phyloP scores from a whole-genome alignment of 1,140 invertebrate species.

The Ptiloglossa arizonensis region DNA sequence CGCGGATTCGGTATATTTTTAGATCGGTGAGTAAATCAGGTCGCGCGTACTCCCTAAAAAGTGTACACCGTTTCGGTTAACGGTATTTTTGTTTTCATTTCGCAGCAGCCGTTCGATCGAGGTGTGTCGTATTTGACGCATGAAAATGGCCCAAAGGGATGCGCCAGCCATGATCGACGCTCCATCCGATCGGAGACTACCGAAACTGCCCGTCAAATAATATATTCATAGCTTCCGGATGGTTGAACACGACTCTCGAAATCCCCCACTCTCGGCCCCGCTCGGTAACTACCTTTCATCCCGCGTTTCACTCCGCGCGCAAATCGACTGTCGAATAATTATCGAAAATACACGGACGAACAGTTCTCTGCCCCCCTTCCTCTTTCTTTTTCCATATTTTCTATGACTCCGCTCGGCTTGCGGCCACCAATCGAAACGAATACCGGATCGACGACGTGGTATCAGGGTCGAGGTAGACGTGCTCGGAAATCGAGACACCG shows the following conservation, averaged over 20 bases:
- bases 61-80: constrained; percentile 30
- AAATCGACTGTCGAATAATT: constrained; percentile 68
- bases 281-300: constrained; percentile 23
- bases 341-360: constrained; percentile 61
- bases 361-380: constrained; percentile 27
- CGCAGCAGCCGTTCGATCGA: constrained; percentile 59
- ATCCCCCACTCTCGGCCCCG: constrained; percentile 51
- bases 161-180: constrained; percentile 69
- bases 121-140: constrained; percentile 77
- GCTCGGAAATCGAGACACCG: too few relatives aligned
- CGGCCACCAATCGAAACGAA: too few relatives aligned
- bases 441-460: too few relatives aligned
- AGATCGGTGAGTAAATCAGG: background rate
- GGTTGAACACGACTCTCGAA: constrained; percentile 77
- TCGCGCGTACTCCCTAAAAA: background rate
- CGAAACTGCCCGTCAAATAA: constrained; percentile 73
- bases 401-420: background rate
- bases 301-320: constrained; percentile 38
- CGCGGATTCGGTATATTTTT: background rate
- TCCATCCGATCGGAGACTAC: constrained; percentile 72
- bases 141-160: constrained; percentile 74
- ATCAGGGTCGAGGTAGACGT: too few relatives aligned
- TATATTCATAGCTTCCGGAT: constrained; percentile 77
- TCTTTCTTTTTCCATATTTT: background rate
- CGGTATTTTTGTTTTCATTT: constrained; percentile 18